Evolutionary conservation across 2,888 invertebrate species (phyloP).

Genomic region (Bellardia bayeri): DNA sequence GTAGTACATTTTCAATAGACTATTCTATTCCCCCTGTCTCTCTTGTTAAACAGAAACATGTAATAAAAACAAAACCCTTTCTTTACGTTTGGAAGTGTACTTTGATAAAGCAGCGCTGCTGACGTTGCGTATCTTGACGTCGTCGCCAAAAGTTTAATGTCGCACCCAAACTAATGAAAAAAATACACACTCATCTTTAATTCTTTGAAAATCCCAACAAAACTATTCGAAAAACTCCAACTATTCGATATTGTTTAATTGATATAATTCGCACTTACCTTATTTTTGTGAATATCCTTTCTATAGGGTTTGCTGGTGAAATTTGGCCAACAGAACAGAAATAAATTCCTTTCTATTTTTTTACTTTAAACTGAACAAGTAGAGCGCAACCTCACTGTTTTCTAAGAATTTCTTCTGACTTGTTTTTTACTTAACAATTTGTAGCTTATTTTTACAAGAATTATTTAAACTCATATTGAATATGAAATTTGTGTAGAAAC

Average conservation of each 20-base stretch:
- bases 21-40: not conserved
- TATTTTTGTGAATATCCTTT: conserved; percentile 26
- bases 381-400: conserved; percentile 64
- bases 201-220: conserved; percentile 27
- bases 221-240: conserved; percentile 8
- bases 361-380: conserved; percentile 33
- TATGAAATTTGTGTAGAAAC: not conserved
- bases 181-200: conserved; percentile 57
- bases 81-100: conserved; percentile 46
- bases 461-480: conserved; percentile 42
- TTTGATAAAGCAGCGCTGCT: conserved; percentile 54
- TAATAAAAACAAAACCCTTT: conserved; percentile 57
- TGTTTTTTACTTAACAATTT: conserved; percentile 57
- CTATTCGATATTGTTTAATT: conserved; percentile 9
- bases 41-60: not conserved
- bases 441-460: not conserved
- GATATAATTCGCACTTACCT: conserved; percentile 37
- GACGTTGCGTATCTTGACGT: conserved; percentile 35
- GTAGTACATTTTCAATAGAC: not conserved
- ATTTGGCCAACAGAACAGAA: conserved; percentile 29
- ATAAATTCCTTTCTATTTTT: conserved; percentile 54
- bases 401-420: conserved; percentile 62
- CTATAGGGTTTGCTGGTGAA: conserved; percentile 24
- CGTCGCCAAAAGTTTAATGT: conserved; percentile 47
- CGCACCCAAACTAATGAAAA: conserved; percentile 66